Evolutionary conservation across 1,140 invertebrate genomes (phyloP), one percentile per base, ranked within the genome.

Genomic region (Octopus sinensis): DNA sequence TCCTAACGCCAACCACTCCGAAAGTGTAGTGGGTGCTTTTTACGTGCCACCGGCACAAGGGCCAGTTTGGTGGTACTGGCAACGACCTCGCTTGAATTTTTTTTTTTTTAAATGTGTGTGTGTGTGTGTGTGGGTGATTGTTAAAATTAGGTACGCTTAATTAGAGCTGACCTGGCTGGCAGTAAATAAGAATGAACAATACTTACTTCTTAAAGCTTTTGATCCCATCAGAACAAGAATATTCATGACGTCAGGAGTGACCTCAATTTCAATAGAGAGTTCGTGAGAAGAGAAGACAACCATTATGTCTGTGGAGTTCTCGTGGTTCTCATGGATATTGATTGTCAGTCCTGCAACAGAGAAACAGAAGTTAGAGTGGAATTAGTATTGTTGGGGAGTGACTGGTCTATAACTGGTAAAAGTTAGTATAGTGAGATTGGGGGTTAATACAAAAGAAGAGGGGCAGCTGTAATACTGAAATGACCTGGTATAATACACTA

Each of bases 191-290:
- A 43, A 43, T 43, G 30, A 43, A 43, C 1, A 43, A 43, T 43
- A 43, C 30, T 43, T 43, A 43, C 30, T 43, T 43, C 30, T n/a
- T 77, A 77, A 53, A 9, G 5, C 52, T 53, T 53, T 77, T 77
- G 76, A 77, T 77, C 76, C 76, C 76, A 77, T 77, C 43, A 77
- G 23, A 51, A 77, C 12, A 17, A 77, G 43, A 51, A 43, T 77
- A 53, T 77, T 77, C 43, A 77, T 6, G 7, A 23, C 7, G 43
- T 77, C 76, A 30, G 76, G 43, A 77, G 76, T 52, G 5, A 53
- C 76, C 30, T 77, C 76, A 53, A 77, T 77, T 51, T 51, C 12
- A 17, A 77, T 17, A 9, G 76, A 77, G 7, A 77, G 52, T 77
- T 51, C 76, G 23, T 43, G 12, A 13, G 76, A 77, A 43, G 30